phyloP scores from a whole-genome alignment of 2,888 invertebrate genomes.

The Chirona hameri region DNA sequence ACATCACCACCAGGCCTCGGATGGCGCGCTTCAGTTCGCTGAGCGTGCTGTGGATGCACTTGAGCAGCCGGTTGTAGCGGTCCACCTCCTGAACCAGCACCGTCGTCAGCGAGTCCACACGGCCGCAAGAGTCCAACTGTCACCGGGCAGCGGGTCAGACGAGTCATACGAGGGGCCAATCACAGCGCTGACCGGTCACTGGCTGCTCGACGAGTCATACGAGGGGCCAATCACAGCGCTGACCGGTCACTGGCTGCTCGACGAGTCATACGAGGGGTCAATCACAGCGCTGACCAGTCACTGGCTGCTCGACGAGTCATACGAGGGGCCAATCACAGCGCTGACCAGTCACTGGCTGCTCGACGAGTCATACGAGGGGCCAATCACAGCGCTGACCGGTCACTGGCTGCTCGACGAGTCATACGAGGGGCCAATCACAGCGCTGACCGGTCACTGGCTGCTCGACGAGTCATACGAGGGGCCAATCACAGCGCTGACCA shows the following conservation, averaged over 20 bases:
- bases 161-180: constrained; percentile 43
- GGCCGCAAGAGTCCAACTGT: constrained; percentile 66
- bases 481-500: neutral
- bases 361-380: constrained; percentile 43
- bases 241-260: too few relatives aligned
- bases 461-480: constrained; percentile 43
- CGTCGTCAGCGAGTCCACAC: constrained; percentile 84
- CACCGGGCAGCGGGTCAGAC: constrained; percentile 58
- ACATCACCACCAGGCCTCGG: constrained; percentile 64
- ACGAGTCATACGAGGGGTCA: constrained; percentile 43
- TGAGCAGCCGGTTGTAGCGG: constrained; percentile 65
- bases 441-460: too few relatives aligned
- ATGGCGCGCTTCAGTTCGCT: constrained; percentile 49
- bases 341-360: too few relatives aligned
- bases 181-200: neutral
- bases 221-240: neutral
- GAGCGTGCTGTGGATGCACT: constrained; percentile 42
- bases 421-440: constrained; percentile 43
- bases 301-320: too few relatives aligned
- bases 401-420: too few relatives aligned
- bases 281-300: neutral
- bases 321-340: constrained; percentile 43
- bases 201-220: too few relatives aligned
- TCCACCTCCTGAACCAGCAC: constrained; percentile 82
- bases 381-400: neutral